A percentile compares a stretch with the other conserved stretches of the same genome.
Conservation (phyloP, 2,797 vertebrate genomes). For the Propithecus deckenii region DNA sequence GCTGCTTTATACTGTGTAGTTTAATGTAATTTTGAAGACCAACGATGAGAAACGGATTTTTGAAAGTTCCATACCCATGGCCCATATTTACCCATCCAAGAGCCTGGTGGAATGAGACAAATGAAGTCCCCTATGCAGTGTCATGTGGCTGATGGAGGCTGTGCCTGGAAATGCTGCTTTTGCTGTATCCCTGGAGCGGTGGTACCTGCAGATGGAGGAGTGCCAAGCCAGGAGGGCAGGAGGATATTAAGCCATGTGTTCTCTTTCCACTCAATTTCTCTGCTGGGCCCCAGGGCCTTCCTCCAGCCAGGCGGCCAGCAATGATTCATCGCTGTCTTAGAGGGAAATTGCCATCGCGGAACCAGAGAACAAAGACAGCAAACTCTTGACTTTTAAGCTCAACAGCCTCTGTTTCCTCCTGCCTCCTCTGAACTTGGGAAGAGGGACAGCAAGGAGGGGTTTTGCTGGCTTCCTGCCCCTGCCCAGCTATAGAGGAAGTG, state of each 20-base stretch:
- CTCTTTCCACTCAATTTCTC: constrained; percentile 68
- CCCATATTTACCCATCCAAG: background rate
- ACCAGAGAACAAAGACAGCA: constrained; percentile 21
- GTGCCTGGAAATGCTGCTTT: background rate
- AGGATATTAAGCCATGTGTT: constrained; percentile 56
- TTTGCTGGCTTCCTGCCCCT: background rate
- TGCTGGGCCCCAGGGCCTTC: background rate
- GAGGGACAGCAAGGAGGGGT: background rate
- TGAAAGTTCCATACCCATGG: background rate
- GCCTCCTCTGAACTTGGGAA: background rate
- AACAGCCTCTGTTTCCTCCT: background rate
- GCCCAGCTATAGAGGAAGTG: background rate
- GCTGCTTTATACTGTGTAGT: background rate
- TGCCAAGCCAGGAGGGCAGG: background rate
- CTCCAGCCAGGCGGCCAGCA: background rate
- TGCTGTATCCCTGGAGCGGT: background rate
- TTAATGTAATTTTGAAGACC: background rate
- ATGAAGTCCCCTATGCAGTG: background rate
- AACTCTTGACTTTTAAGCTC: constrained; percentile 26
- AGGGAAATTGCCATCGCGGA: background rate
- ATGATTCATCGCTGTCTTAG: constrained; percentile 51
- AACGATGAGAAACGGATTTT: background rate
- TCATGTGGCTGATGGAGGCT: background rate
- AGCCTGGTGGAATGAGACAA: background rate
- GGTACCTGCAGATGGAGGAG: background rate